A percentile compares a stretch with the other conserved stretches of the same genome.
Conservation (phyloP, 2,797 vertebrate genomes). For the Pipistrellus kuhlii region DNA sequence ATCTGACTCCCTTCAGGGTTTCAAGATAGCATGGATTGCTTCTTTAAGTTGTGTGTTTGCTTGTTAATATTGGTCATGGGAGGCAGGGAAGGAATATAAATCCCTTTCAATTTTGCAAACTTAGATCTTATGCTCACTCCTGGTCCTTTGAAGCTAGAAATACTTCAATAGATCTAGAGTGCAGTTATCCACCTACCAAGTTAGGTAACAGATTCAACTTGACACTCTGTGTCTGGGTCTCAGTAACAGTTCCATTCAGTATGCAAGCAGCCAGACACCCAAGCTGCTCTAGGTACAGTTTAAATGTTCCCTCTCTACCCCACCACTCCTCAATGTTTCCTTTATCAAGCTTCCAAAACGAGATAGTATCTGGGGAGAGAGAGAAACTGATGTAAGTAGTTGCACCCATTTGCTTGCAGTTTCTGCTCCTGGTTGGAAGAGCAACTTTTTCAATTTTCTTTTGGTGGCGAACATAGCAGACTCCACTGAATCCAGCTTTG, state of each 20-base stretch:
- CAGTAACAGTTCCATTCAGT: conserved; percentile 7
- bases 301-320: neutral
- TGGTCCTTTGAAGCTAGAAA: neutral
- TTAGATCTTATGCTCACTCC: neutral
- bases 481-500: conserved; percentile 23
- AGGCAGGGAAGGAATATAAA: conserved; percentile 21
- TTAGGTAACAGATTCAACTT: neutral
- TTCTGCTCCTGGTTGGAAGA: conserved; percentile 37
- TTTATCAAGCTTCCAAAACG: conserved; percentile 24
- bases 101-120: conserved; percentile 15
- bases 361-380: conserved; percentile 6
- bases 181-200: neutral
- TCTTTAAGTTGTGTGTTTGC: neutral
- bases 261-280: neutral
- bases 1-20: neutral
- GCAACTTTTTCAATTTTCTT: neutral
- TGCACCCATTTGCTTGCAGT: conserved; percentile 16
- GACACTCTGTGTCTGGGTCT: neutral
- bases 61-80: neutral
- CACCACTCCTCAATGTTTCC: conserved; percentile 21
- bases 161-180: neutral
- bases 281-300: neutral
- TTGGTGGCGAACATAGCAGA: neutral
- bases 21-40: neutral
- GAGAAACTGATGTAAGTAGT: conserved; percentile 28